Evolutionary conservation across 2,888 invertebrate genomes (phyloP).

Genomic region (Tineola bisselliella): DNA sequence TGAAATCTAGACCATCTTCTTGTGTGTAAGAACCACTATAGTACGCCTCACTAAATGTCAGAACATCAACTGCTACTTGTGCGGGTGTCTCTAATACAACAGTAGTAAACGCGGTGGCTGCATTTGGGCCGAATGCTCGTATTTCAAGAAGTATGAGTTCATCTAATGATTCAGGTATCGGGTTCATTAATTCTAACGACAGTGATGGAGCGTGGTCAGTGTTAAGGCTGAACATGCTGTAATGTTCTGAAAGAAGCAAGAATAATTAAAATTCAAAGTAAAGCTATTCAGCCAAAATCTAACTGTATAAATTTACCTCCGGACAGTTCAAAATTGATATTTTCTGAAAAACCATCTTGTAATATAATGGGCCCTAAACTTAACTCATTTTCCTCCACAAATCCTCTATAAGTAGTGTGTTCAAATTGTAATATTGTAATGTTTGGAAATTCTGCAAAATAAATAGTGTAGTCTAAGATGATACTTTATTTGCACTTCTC

Average conservation of each 20-base stretch:
- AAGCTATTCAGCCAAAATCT: not conserved
- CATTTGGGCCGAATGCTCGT: not conserved
- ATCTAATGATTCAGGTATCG: not conserved
- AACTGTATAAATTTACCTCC: slow-evolving; percentile 11
- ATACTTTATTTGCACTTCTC: too few relatives aligned
- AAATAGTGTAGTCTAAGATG: not conserved
- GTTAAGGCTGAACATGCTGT: not conserved
- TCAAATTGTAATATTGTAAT: slow-evolving; percentile 32
- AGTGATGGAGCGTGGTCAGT: not conserved
- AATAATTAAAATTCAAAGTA: not conserved
- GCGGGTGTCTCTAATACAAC: slow-evolving; percentile 21
- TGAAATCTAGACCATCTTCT: slow-evolving; percentile 20
- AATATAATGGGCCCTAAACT: slow-evolving; percentile 30
- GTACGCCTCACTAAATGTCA: slow-evolving; percentile 20
- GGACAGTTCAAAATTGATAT: slow-evolving; percentile 25
- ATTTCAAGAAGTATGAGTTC: slow-evolving; percentile 7
- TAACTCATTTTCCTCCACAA: slow-evolving; percentile 25
- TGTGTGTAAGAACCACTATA: slow-evolving; percentile 26
- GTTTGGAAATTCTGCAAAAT: slow-evolving; percentile 38
- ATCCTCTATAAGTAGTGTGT: slow-evolving; percentile 33
- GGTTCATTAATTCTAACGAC: not conserved
- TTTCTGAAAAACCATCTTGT: slow-evolving; percentile 27
- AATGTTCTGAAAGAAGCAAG: not conserved
- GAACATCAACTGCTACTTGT: slow-evolving; percentile 7
- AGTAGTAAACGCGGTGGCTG: slow-evolving; percentile 21